Conservation (phyloP, 1,140 invertebrate genomes). For the Pemphigus obesinymphae region DNA sequence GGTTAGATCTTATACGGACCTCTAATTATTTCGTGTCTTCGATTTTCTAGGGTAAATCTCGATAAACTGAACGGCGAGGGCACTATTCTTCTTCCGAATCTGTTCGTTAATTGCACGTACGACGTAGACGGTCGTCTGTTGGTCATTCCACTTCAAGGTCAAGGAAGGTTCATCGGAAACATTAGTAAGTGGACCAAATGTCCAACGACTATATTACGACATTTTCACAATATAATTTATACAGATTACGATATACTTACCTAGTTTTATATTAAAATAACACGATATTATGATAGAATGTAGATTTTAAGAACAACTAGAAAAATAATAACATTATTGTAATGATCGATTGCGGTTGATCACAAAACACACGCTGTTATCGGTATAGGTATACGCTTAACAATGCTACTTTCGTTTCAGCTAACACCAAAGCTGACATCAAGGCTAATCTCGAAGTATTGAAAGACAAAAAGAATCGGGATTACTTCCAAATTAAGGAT, state of each 20-base stretch:
- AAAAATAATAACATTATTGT: no score
- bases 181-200: slow-evolving; percentile 61
- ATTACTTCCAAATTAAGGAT: slow-evolving; percentile 59
- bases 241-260: no score
- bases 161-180: slow-evolving; percentile 63
- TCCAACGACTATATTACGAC: background rate
- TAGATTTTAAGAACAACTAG: no score
- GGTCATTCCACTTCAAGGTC: slow-evolving; percentile 61
- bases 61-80: slow-evolving; percentile 58
- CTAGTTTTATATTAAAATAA: no score
- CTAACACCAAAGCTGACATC: slow-evolving; percentile 55
- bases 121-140: slow-evolving; percentile 63
- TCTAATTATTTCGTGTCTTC: no score
- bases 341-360: no score
- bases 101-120: slow-evolving; percentile 61
- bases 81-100: slow-evolving; percentile 57
- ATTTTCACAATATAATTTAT: background rate
- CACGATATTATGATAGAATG: no score
- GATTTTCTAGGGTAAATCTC: slow-evolving; percentile 55
- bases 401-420: no score
- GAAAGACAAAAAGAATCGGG: slow-evolving; percentile 57
- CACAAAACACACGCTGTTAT: no score
- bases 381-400: slow-evolving; percentile 36
- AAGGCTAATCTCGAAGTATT: slow-evolving; percentile 56
- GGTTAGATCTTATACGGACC: no score